Evolutionary conservation across 2,113 vertebrate species (phyloP), one percentile per base, ranked within the genome.

Genomic region (Noturus placidus): DNA sequence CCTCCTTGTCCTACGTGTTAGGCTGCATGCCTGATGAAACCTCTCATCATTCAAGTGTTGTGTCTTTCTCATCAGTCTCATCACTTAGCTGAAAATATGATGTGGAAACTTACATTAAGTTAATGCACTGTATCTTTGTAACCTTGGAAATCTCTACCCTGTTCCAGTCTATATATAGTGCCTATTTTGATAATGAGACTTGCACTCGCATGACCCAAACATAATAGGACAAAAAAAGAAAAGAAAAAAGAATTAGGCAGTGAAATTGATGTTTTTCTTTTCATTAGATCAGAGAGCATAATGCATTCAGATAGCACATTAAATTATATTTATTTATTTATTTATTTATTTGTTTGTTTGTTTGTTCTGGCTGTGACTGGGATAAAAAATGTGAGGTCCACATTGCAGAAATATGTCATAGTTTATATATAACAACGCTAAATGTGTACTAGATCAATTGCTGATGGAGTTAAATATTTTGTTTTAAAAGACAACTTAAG

Each of bases 1-100:
- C 63, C 4, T 89, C 91, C 94, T 93, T 87, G 94, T 92, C 87
- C 25, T 92, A 90, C 94, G 89, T 91, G 94, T 90, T 87, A 77
- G 89, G 72, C 91, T 76, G 84, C 94, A 93, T 94, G 91, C 92
- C 90, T 93, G 86, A 85, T 86, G 56, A 42, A 72, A 74, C 52
- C 81, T 86, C 25, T 87, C 87, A 20, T 76, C 54, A 50, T 27
- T 35, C 3, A 14, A 33, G 77, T 69, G 72, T 17, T 42, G 30
- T 72, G 11, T 33, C 19, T 69, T 80, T 63, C 72, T 30, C 6
- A 11, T 78, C 38, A 20, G 8, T 81, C 14, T 70, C 25, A 27
- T 59, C 46, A 27, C 6, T n/a, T 52, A 19, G 3, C 63, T 30
- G 70, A 61, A 59, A n/a, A 30, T 15, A 54, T 33, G 50, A 10